Percentiles rank a stretch among this genome's conserved stretches.
phyloP scores from a whole-genome alignment of 1,140 invertebrate species.

The Zaprionus camerounensis region DNA sequence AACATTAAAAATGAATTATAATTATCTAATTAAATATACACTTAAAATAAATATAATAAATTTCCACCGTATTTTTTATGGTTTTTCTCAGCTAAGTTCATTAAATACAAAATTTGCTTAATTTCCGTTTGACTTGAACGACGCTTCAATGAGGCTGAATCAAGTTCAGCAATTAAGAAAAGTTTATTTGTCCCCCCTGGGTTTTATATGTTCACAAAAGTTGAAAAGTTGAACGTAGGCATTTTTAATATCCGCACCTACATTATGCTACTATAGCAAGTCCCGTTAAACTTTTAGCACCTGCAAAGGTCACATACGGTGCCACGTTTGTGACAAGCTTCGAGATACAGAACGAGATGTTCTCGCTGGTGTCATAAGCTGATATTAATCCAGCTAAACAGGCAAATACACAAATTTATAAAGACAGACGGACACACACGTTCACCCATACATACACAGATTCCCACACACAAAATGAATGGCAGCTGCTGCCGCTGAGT shows the following conservation, averaged over 20 bases:
- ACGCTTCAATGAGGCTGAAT: background rate
- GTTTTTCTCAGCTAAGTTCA: background rate
- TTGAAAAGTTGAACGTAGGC: slow-evolving; percentile 29
- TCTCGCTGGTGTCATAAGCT: slow-evolving; percentile 41
- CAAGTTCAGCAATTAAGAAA: slow-evolving; percentile 35
- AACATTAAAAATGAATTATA: too few relatives aligned
- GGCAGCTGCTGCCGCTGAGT: background rate
- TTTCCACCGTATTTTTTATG: too few relatives aligned
- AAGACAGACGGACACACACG: background rate
- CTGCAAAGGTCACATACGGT: slow-evolving; percentile 36
- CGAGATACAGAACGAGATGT: slow-evolving; percentile 21
- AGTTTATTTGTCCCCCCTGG: slow-evolving; percentile 18
- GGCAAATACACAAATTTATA: slow-evolving; percentile 24
- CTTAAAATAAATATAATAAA: too few relatives aligned
- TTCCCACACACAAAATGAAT: slow-evolving; percentile 9
- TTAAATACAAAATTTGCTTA: background rate
- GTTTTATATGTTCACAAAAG: background rate
- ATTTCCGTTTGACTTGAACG: background rate
- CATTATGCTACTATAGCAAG: slow-evolving; percentile 9
- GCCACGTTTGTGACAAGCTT: slow-evolving; percentile 33
- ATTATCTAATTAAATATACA: too few relatives aligned
- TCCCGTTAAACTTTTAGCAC: slow-evolving; percentile 26
- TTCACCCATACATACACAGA: slow-evolving; percentile 19
- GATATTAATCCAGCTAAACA: slow-evolving; percentile 41
- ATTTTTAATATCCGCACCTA: slow-evolving; percentile 27